phyloP scores from a whole-genome alignment of 1,140 invertebrate genomes.

The Anastrepha ludens region DNA sequence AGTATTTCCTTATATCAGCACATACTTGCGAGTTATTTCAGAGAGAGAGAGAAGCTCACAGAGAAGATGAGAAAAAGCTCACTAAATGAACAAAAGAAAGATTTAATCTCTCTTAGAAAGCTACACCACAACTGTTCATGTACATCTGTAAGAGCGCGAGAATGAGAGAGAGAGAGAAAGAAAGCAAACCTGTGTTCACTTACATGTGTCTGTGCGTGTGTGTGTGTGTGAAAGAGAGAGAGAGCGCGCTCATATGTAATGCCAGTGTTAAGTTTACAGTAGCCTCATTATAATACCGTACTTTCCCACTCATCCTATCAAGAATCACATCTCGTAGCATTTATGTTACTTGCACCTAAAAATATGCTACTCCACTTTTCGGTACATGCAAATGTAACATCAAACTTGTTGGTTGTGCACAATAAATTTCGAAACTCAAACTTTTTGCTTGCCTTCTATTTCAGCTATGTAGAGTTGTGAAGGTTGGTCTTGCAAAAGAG shows the following conservation, averaged over 20 bases:
- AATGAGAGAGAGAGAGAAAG: not conserved
- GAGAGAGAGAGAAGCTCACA: not conserved
- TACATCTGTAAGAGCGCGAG: not conserved
- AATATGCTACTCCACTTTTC: not conserved
- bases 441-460: not conserved
- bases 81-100: not conserved
- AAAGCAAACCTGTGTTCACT: not conserved
- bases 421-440: not conserved
- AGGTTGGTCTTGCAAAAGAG: not conserved
- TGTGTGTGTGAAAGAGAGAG: not conserved
- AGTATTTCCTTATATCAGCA: slow-evolving; percentile 57
- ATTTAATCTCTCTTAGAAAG: not conserved
- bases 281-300: no score
- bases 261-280: no score
- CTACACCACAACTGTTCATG: no score
- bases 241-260: no score
- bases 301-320: no score
- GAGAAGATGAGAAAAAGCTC: not conserved
- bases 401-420: slow-evolving; percentile 15
- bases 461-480: not conserved
- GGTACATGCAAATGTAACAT: not conserved
- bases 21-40: not conserved
- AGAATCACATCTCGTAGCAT: not conserved
- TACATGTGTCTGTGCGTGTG: not conserved
- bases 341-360: not conserved